phyloP scores from a whole-genome alignment of 2,113 vertebrate genomes.

The Fulica atra region DNA sequence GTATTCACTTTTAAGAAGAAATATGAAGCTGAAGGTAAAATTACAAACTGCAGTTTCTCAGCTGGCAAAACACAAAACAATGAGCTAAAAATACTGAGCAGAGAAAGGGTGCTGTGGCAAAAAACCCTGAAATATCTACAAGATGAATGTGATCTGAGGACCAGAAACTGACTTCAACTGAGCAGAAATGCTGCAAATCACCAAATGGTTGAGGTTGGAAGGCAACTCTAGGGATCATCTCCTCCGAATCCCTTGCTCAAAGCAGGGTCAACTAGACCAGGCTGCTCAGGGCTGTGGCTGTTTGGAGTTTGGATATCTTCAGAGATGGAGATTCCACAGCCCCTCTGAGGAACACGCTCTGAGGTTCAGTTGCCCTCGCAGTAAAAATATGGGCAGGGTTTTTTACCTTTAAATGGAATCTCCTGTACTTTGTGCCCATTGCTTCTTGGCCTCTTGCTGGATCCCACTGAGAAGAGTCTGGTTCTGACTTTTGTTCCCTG shows the following conservation, averaged over 20 bases:
- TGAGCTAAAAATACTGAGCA: conserved; percentile 82
- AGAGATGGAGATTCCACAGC: not conserved
- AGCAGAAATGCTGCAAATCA: not conserved
- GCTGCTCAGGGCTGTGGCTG: not conserved
- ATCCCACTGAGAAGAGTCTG: not conserved
- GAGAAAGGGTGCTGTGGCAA: conserved; percentile 71
- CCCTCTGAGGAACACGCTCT: not conserved
- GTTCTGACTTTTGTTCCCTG: not conserved
- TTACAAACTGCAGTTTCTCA: conserved; percentile 79
- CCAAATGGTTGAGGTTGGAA: not conserved
- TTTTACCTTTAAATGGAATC: not conserved
- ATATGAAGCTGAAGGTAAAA: conserved; percentile 83
- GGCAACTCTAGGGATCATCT: not conserved
- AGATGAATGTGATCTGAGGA: conserved; percentile 50
- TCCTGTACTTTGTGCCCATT: not conserved
- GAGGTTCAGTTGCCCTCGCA: not conserved
- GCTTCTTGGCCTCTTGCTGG: not conserved
- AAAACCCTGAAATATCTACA: conserved; percentile 64
- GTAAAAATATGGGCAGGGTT: rapidly evolving
- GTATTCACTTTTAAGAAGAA: conserved; percentile 86
- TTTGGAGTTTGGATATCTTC: not conserved
- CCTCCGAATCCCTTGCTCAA: not conserved
- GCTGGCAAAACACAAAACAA: conserved; percentile 85
- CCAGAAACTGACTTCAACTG: conserved; percentile 36
- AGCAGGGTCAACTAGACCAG: not conserved